A percentile compares a stretch with the other conserved stretches of the same genome.
phyloP scores from a whole-genome alignment of 2,797 vertebrate genomes.

The Lagocephalus sceleratus region DNA sequence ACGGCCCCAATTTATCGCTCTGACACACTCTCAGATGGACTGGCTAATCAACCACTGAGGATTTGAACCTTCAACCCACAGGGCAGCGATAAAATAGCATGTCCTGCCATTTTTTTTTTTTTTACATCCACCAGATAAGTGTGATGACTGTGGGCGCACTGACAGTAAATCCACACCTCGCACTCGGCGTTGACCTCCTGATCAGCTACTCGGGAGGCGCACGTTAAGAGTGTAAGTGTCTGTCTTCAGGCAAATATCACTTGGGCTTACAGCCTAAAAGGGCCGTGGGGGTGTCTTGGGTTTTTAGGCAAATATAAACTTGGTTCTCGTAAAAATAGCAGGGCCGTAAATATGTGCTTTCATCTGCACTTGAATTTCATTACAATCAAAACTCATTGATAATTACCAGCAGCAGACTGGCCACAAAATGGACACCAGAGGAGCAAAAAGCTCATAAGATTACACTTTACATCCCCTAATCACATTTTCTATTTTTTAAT shows the following conservation, averaged over 20 bases:
- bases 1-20: conserved; percentile 12
- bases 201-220: conserved; percentile 66
- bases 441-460: too few species aligned
- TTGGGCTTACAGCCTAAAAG: not conserved
- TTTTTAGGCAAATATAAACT: too few species aligned
- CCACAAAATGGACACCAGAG: too few species aligned
- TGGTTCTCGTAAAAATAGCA: too few species aligned
- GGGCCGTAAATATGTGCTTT: too few species aligned
- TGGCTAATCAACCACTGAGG: conserved; percentile 34
- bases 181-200: conserved; percentile 45
- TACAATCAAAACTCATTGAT: too few species aligned
- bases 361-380: too few species aligned
- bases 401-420: too few species aligned
- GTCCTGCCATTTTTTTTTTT: conserved; percentile 6
- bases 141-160: conserved; percentile 2
- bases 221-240: conserved; percentile 8
- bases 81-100: conserved; percentile 11
- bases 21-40: conserved; percentile 11
- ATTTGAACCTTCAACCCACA: conserved; percentile 42
- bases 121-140: conserved; percentile 20
- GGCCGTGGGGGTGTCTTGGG: not conserved
- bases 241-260: not conserved
- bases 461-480: too few species aligned
- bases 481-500: too few species aligned
- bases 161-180: not conserved